Evolutionary conservation across 1,140 invertebrate genomes (phyloP).

Genomic region (Drosophila virilis): DNA sequence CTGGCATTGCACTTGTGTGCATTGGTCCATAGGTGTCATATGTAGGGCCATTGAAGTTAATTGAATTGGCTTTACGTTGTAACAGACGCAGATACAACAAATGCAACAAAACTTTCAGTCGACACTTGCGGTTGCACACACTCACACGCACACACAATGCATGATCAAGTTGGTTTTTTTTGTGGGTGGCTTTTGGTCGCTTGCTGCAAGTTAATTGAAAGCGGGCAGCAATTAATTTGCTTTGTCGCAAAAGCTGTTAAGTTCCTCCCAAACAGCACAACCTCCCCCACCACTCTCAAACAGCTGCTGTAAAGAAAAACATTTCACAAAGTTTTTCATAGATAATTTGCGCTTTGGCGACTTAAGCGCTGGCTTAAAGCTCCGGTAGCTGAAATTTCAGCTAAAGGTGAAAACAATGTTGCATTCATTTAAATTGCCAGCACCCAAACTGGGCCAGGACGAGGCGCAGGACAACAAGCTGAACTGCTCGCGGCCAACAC

Average conservation of each 20-base stretch:
- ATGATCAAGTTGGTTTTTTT: constrained; percentile 43
- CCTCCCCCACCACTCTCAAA: not conserved
- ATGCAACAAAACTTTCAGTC: constrained; percentile 40
- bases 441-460: not conserved
- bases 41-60: constrained; percentile 78
- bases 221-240: constrained; percentile 80
- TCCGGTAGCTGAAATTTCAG: constrained; percentile 39
- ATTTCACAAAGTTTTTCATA: constrained; percentile 60
- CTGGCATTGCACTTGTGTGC: constrained; percentile 36
- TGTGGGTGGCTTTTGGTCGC: constrained; percentile 15
- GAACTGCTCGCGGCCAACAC: constrained; percentile 22
- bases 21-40: constrained; percentile 79
- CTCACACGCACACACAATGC: constrained; percentile 47
- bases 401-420: constrained; percentile 53
- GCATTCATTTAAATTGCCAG: constrained; percentile 63
- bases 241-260: constrained; percentile 79
- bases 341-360: constrained; percentile 67
- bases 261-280: constrained; percentile 22
- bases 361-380: constrained; percentile 54
- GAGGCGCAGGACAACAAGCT: not conserved
- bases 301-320: constrained; percentile 49
- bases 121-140: constrained; percentile 64
- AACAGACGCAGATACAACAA: constrained; percentile 46
- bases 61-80: constrained; percentile 76
- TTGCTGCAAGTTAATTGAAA: constrained; percentile 76